Evolutionary conservation across 2,797 vertebrate species (phyloP), one percentile per base, ranked within the genome.

Genomic region (Rhinophrynus dorsalis): DNA sequence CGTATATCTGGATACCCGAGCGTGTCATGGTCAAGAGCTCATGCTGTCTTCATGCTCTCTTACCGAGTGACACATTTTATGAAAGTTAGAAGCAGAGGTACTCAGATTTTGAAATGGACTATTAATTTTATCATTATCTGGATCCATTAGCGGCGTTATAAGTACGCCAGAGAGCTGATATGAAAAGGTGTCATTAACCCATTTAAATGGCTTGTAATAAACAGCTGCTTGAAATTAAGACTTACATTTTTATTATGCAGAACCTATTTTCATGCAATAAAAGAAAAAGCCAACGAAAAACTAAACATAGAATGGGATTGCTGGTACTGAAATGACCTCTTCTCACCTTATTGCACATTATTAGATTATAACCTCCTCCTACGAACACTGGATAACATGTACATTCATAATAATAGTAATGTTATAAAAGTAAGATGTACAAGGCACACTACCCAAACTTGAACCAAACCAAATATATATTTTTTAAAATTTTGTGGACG

Each of bases 61-160:
- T 27, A 15, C 10, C n/a, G 29, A 51, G 47, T 12, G 10, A 26
- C 23, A 6, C 2, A 10, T 27, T 2, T 10, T 13, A n/a, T 4
- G 10, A 47, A 21, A 11, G 6, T n/a, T 23, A 32, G 35, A 58
- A 48, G 44, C n/a, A 12, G 23, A 50, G 44, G 9, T 8, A 3
- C 4, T 1, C 17, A 26, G 15, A 54, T 70, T 40, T 62, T 27
- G 32, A 7, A 33, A 51, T 47, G 67, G 38, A 54, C 48, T 27
- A 50, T 55, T 70, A 70, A 56, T 62, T 62, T 57, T 33, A 57
- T 70, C 37, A 70, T 70, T 70, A 70, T 70, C 48, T 35, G 50
- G 56, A 44, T 45, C 35, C 67, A 62, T 70, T 62, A 62, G 58
- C 15, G n/a, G 23, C 57, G 47, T 45, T 69, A 47, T 44, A 32